Percentiles rank a stretch among this genome's conserved stretches.
These are phyloP conservation scores for Pelusios castaneus DNA, from an alignment of 2,113 vertebrate species.

Conservation along the genomic window DNA sequence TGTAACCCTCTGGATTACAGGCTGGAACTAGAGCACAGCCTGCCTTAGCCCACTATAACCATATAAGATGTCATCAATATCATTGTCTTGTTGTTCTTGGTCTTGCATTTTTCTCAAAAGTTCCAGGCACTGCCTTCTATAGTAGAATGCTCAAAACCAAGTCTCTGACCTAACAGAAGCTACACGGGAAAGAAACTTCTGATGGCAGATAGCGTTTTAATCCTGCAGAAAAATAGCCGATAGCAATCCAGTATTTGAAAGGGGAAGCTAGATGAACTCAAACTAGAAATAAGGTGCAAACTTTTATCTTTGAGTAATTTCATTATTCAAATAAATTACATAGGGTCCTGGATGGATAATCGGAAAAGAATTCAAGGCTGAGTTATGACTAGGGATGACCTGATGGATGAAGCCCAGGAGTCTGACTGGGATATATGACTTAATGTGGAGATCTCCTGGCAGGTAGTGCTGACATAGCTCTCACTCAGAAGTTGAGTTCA, in stretches of 20 bases:
- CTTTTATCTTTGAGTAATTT: background rate
- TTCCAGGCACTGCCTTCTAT: background rate
- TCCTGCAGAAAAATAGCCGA: background rate
- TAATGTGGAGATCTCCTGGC: background rate
- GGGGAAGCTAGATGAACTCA: background rate
- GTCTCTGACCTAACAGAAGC: background rate
- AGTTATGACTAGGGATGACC: background rate
- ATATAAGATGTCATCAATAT: background rate
- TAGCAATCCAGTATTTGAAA: background rate
- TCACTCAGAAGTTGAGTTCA: background rate
- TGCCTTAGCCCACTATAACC: background rate
- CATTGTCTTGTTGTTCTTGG: background rate
- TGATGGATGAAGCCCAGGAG: background rate
- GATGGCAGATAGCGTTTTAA: background rate
- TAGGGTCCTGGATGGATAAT: background rate
- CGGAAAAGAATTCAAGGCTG: background rate
- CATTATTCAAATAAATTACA: background rate
- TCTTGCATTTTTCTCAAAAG: conserved; percentile 5
- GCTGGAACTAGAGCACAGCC: background rate
- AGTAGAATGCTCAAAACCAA: background rate
- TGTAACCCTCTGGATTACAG: background rate
- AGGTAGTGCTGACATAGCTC: background rate
- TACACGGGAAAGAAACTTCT: background rate
- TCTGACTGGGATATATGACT: background rate
- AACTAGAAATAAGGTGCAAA: background rate